Evolutionary conservation across 2,888 invertebrate species (phyloP), one percentile per base, ranked within the genome.

Genomic region (Drosophila anceps): DNA sequence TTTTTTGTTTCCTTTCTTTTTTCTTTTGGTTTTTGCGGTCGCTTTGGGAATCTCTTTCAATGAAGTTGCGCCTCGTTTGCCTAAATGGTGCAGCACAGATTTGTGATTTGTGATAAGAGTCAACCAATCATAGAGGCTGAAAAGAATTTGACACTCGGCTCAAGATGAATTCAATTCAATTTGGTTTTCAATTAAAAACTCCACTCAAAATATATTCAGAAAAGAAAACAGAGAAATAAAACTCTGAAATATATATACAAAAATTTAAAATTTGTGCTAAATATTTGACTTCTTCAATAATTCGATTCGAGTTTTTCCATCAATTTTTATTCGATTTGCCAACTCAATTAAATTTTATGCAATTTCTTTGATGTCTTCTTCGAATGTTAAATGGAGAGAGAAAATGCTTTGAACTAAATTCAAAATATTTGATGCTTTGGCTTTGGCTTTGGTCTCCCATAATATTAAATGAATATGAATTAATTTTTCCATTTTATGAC

Each of bases 51-150:
- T 46, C 29, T 33, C 54, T 61, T 64, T 53, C 55, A 64, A 48
- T 65, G 53, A 37, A 48, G 35, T 37, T 68, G 65, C 48, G 39
- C 44, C 57, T 73, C 73, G 66, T 69, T 76, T 35, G 37, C 46
- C 51, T 39, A 73, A 76, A 79, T 79, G 63, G 68, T 39, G 53
- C 55, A 44, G 27, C 39, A 24, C 62, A 54, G 77, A 76, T 75
- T 67, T 67, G 55, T 68, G 61, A 37, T 24, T 54, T 48, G 39
- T 55, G 80, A 77, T 77, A 77, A 76, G 64, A 76, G 64, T 44
- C 15, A 50, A 58, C 50, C 76, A 61, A 75, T 77, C 55, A 69
- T 29, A 57, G 48, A 46, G 39, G 53, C 59, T 41, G 39, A 46
- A 69, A 57, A 63, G 48, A 63, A 58, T 54, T 44, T 48, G 33